Base-by-base conservation (phyloP, 2,888 invertebrate genomes). In the Tineola bisselliella region DNA sequence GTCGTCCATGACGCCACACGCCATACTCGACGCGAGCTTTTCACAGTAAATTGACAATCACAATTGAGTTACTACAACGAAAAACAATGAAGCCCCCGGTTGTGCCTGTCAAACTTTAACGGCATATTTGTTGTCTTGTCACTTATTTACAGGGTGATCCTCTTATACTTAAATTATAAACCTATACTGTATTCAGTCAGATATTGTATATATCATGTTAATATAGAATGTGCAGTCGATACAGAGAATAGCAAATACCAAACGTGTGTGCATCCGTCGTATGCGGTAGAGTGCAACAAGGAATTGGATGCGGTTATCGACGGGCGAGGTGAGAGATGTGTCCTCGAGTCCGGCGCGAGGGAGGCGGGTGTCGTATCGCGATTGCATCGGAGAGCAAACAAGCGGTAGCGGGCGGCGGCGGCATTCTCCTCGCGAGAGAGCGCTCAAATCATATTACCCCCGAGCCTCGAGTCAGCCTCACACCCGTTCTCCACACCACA, bases 371-470 rank as follows among this genome's bases (percentile, higher is more conserved):
- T 74, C 77, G 84, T 84, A 82, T 87, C 86, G 83, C 86, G 86
- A 84, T 87, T 87, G 86, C 86, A 87, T 84, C 86, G 84, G 81
- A 84, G 86, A 86, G 84, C 86, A 87, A 86, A 87, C 86, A 86
- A 82, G 84, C 82, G 82, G 80, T 80, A 76, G 84, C 79, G 44
- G 64, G 81, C 44, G 61, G 80, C 76, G 72, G 70, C 66, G 72
- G 69, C 30, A 33, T 48, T 33, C 74, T 76, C 11, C 33, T 18
- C 54, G 33, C 15, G 18, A 59, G 61, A 43, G 54, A 60, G 61
- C 57, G 82, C 81, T 84, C 84, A 86, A 86, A 86, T 86, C 86
- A 86, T 87, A 84, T 86, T 84, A 86, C 86, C 86, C 82, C 84
- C 81, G 70, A 44, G 13, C 8, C 74, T 31, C 80, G 77, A 79